These are phyloP conservation scores for Uropetala carovei DNA, from an alignment of 2,888 invertebrate genomes.

Conservation along the genomic window DNA sequence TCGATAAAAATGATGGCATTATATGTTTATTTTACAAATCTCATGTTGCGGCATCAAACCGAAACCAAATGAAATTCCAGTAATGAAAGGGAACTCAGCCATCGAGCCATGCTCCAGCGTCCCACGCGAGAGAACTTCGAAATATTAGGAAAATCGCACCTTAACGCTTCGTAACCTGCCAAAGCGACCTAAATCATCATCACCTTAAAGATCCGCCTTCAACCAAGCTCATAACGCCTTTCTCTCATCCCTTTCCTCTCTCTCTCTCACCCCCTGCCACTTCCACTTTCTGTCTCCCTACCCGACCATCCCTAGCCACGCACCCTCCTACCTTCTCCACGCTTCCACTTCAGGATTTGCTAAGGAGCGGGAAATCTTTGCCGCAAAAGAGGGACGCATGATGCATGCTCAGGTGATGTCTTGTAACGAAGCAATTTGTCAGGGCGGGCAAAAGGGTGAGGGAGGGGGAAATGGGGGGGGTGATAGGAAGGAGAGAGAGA, in stretches of 20 bases:
- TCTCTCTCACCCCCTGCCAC: neutral
- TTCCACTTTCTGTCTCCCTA: neutral
- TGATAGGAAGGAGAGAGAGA: neutral
- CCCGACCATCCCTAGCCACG: neutral
- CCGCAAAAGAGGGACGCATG: conserved; percentile 26
- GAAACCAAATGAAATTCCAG: too few relatives aligned
- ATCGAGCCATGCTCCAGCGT: neutral
- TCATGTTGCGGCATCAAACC: too few relatives aligned
- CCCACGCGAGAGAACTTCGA: conserved; percentile 5
- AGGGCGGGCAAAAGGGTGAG: neutral
- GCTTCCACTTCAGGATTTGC: conserved; percentile 22
- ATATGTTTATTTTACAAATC: too few relatives aligned
- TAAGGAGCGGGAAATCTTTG: conserved; percentile 10
- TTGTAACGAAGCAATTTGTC: conserved; percentile 63
- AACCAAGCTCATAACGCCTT: neutral
- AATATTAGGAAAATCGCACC: conserved; percentile 30
- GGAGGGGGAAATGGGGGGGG: neutral
- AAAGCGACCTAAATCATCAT: conserved; percentile 41
- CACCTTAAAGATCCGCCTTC: neutral
- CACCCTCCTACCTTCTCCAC: neutral
- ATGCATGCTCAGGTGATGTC: conserved; percentile 62
- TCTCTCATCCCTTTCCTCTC: neutral
- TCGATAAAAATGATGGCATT: too few relatives aligned
- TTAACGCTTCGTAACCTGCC: neutral
- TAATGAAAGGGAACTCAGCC: too few relatives aligned